These are phyloP conservation scores for Onthophagus sagittarius DNA, from an alignment of 2,888 invertebrate species.

Conservation along the genomic window DNA sequence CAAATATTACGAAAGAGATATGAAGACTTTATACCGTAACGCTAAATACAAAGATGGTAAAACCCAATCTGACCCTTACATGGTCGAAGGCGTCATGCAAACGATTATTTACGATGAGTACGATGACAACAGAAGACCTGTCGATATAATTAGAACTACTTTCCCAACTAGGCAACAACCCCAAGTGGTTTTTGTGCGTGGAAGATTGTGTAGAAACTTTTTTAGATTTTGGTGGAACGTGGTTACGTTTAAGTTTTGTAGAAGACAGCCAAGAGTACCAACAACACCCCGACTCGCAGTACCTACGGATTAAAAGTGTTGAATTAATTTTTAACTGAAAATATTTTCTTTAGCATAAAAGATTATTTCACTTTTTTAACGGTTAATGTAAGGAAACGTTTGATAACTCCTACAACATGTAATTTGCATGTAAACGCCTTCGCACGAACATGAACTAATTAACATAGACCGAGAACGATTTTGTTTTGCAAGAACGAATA, in stretches of 20 bases:
- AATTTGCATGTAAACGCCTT: not conserved
- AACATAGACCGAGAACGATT: not conserved
- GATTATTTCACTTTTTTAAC: not conserved
- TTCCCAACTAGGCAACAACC: conserved; percentile 8
- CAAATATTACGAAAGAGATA: conserved; percentile 26
- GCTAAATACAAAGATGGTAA: conserved; percentile 13
- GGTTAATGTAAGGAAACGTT: not conserved
- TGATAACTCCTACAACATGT: not conserved
- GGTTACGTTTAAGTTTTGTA: conserved; percentile 26
- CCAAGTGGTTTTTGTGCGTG: not conserved
- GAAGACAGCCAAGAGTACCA: not conserved
- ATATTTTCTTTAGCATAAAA: too few relatives aligned
- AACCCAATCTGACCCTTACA: conserved; percentile 13
- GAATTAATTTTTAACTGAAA: too few relatives aligned
- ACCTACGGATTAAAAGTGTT: not conserved
- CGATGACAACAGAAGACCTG: not conserved
- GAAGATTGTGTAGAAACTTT: conserved; percentile 3
- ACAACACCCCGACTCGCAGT: not conserved
- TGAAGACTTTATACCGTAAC: conserved; percentile 19
- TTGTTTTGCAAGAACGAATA: not conserved
- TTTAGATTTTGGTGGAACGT: conserved; percentile 18
- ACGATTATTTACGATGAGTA: conserved; percentile 19
- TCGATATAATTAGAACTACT: conserved; percentile 3
- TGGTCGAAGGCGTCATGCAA: conserved; percentile 17
- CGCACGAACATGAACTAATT: not conserved